A percentile compares a stretch with the other conserved stretches of the same genome.
phyloP scores from a whole-genome alignment of 2,113 vertebrate species.

The Plestiodon gilberti region DNA sequence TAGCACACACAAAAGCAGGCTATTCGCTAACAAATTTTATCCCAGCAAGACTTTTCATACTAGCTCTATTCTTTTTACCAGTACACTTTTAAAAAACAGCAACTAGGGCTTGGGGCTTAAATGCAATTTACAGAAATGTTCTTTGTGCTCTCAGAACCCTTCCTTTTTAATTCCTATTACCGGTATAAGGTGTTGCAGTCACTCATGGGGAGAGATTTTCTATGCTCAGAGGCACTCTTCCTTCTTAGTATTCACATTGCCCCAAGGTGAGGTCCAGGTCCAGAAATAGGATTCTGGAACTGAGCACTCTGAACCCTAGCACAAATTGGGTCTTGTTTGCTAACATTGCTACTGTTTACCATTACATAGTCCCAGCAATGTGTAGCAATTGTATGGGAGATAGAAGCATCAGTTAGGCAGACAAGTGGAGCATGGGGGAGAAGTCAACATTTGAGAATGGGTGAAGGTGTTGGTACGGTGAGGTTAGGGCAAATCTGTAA shows the following conservation, averaged over 20 bases:
- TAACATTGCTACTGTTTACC: neutral
- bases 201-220: neutral
- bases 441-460: neutral
- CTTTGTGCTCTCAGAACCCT: neutral
- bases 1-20: neutral
- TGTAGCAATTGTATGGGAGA: neutral
- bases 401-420: neutral
- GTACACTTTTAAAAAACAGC: neutral
- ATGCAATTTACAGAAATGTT: too few species aligned
- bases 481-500: neutral
- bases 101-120: neutral
- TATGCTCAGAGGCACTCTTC: neutral
- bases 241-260: neutral
- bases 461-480: neutral
- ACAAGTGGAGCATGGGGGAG: neutral
- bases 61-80: neutral
- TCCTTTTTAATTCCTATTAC: neutral
- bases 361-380: neutral
- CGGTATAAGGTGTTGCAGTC: neutral
- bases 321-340: neutral
- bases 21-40: neutral
- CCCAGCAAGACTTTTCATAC: neutral
- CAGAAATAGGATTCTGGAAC: neutral
- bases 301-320: neutral
- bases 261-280: neutral